Base-by-base conservation (phyloP, 2,113 vertebrate genomes). In the Cinclus cinclus region DNA sequence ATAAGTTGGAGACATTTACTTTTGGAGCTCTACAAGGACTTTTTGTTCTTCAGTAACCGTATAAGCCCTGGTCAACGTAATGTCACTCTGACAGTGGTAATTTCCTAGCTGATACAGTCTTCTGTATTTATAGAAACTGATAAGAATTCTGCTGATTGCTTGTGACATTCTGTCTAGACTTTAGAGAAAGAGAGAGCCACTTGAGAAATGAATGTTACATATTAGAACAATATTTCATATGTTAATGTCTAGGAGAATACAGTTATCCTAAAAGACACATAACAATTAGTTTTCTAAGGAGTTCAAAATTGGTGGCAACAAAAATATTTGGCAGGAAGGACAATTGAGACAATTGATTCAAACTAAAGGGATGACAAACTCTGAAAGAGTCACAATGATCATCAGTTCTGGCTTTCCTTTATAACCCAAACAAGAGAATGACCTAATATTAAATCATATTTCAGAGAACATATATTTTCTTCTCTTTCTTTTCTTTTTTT, bases 81-180 rank as follows among this genome's bases (percentile, higher is more conserved):
- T 95, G 92, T 96, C 96, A 95, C 74, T 71, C 69, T 96, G 95
- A 96, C 89, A 96, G 77, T 2, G 11, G 75, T 76, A 94, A 97
- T 96, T 97, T 96, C 95, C 96, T 83, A 94, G 65, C 96, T 96
- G 86, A 96, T 88, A 82, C 14, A 70, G 59, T 55, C 85, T 87
- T 95, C 84, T 37, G 11, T 95, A 97, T 97, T 98, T 97, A 97
- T 89, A 96, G 91, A 76, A 91, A 56, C 84, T 97, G 93, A 97
- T 96, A 97, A 93, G 85, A 97, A 97, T 97, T 96, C 91, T 86
- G 62, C 80, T 97, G 96, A 97, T 95, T 95, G 94, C 84, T 94
- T 90, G 64, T 94, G 96, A 96, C 96, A 97, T 95, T 97, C 93
- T 97, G 96, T 97, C 94, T 97, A 96, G 94, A 96, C 91, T 60